Base-by-base conservation (phyloP, 1,140 invertebrate species). In the Ceratina australensis region DNA sequence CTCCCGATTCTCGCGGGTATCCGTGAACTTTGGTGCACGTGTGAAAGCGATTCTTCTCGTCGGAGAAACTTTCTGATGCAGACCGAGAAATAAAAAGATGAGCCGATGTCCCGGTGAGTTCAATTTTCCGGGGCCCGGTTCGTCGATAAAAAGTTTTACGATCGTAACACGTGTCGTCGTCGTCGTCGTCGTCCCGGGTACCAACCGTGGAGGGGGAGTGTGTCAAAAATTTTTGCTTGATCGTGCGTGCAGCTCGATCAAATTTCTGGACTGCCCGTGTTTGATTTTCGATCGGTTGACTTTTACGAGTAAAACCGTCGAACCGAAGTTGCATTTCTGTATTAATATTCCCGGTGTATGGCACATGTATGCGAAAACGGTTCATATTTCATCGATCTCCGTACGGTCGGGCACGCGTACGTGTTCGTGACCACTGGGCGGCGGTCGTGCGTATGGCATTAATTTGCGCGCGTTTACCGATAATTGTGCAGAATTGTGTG, bases 381-480 rank as follows among this genome's bases (percentile, higher is more conserved):
- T 42, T 42, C 33, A 24, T 71, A 65, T 81, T 63, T 83, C 74
- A 78, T 68, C 69, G 22, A 15, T 12, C 16, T 15, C 64, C 18
- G 56, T 64, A n/a, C 49, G 12, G 33, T 22, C 16, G 16, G 42
- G 59, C 18, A 15, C 15, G 18, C n/a, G 18, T 7, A n/a, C 8
- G n/a, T 42, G 50, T 24, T 15, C 47, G 67, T 7, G 33, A 54
- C 33, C 52, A 16, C 0, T n/a, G 13, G 0, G 18, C 18, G n/a
- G 16, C 47, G 15, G 15, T 33, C 24, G 20, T 52, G 49, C 63
- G 71, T 50, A 52, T 61, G 42, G 47, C 69, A 76, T 83, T 83
- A 82, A 79, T 83, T 83, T 52, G 56, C 77, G 81, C 22, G 56
- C 47, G 63, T 79, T 74, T 82, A 80, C 47, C 80, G 81, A 83